phyloP scores from a whole-genome alignment of 2,888 invertebrate species.

The Dicroscelio sp. region DNA sequence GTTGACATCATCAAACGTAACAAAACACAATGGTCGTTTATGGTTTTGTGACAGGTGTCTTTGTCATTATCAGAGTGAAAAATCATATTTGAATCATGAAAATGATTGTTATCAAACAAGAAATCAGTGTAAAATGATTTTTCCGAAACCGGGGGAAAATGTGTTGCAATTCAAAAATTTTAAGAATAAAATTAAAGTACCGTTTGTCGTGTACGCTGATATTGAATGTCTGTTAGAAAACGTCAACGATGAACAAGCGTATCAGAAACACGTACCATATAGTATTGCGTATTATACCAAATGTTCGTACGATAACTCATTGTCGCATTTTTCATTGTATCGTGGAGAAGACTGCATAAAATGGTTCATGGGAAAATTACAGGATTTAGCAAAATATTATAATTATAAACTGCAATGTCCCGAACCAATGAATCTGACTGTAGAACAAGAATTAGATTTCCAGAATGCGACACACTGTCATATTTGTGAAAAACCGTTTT shows the following conservation, averaged over 20 bases:
- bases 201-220: conserved; percentile 68
- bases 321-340: not conserved
- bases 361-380: conserved; percentile 25
- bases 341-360: conserved; percentile 25
- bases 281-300: conserved; percentile 22
- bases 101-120: conserved; percentile 27
- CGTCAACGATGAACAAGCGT: not conserved
- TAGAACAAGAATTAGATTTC: conserved; percentile 1
- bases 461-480: conserved; percentile 27
- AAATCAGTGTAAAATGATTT: conserved; percentile 59
- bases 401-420: not conserved
- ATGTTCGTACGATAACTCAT: conserved; percentile 18
- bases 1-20: conserved; percentile 34
- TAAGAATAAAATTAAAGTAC: conserved; percentile 52
- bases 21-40: not conserved
- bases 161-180: conserved; percentile 68
- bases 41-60: conserved; percentile 18
- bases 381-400: not conserved
- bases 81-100: conserved; percentile 43
- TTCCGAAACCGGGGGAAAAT: conserved; percentile 32
- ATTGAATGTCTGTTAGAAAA: conserved; percentile 20
- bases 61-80: conserved; percentile 23
- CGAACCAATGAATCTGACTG: conserved; percentile 26
- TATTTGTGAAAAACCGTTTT: conserved; percentile 44
- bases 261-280: conserved; percentile 28